Conservation (phyloP, 2,797 vertebrate species). For the Distichodus sexfasciatus region DNA sequence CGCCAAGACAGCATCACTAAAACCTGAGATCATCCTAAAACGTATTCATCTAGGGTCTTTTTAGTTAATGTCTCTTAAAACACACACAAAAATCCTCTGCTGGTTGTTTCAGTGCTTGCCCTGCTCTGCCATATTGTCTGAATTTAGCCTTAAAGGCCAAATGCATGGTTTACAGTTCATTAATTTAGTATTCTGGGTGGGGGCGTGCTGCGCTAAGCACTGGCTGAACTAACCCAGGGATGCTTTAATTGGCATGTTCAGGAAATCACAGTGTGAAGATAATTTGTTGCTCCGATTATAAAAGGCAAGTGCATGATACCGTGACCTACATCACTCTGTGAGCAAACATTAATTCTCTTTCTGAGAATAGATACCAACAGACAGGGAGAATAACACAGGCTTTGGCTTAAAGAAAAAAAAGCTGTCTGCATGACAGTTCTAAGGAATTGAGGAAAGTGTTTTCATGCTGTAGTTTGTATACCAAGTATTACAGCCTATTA, state of each 20-base stretch:
- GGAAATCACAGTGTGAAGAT: constrained; percentile 48
- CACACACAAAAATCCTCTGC: too few species aligned
- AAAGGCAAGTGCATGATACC: constrained; percentile 16
- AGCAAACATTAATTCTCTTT: constrained; percentile 35
- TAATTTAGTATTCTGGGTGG: constrained; percentile 38
- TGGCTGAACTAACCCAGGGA: constrained; percentile 43
- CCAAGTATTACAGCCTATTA: not conserved
- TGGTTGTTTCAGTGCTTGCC: too few species aligned
- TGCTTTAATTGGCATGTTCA: constrained; percentile 45
- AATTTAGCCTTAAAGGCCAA: constrained; percentile 27
- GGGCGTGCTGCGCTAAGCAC: constrained; percentile 24
- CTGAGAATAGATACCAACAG: constrained; percentile 42
- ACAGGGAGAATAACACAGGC: constrained; percentile 37
- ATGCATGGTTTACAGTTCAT: constrained; percentile 44
- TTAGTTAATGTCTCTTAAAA: too few species aligned
- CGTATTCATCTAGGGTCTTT: too few species aligned
- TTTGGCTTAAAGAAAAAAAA: not conserved
- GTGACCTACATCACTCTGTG: not conserved
- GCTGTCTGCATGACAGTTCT: too few species aligned
- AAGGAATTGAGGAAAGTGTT: too few species aligned
- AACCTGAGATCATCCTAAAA: too few species aligned
- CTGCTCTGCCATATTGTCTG: not conserved
- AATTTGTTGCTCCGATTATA: constrained; percentile 38
- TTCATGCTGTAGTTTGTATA: not conserved
- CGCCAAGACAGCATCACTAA: not conserved